Evolutionary conservation across 2,113 vertebrate species (phyloP), one percentile per base, ranked within the genome.

Genomic region (Vicugna pacos): DNA sequence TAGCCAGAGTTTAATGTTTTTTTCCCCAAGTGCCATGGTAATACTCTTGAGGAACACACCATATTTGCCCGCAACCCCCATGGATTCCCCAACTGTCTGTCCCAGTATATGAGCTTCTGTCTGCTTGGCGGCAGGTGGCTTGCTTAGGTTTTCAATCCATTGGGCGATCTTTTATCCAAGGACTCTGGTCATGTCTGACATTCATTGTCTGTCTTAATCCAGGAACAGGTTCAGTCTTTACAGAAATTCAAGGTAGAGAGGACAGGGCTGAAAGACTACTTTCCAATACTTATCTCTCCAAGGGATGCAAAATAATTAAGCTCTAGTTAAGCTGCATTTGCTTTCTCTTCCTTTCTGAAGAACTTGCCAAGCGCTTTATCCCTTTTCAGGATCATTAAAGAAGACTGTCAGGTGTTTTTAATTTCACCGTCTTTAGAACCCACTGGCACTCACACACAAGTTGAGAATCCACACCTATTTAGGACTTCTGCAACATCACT

Each of bases 281-380:
- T 92, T 80, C n/a, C 52, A 73, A 56, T 6, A 58, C 13, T 73
- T 35, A 28, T 13, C 60, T 72, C 30, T 9, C 85, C 72, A 70
- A 22, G 15, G 58, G 15, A 35, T 70, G 2, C 58, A 65, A 72
- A 69, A 20, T 64, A 77, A 97, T 80, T 58, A 82, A 92, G 42
- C 48, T 84, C 42, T 17, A 64, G 60, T 8, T 50, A 94, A 28
- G 22, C 17, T 62, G 26, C 7, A 26, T 82, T 94, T 88, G 20
- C 67, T 89, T 91, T 69, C 60, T 91, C 58, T 62, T 93, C 35
- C 82, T 89, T 89, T 76, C 60, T 24, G 24, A 77, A 72, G 86
- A 81, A 52, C 50, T 67, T 94, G 15, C 46, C 70, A 52, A 70
- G 7, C 8, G 54, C 38, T 58, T 58, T 42, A 70, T 84, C 38